Evolutionary conservation across 2,113 vertebrate species (phyloP), one percentile per base, ranked within the genome.

Genomic region (Baryphthengus martii): DNA sequence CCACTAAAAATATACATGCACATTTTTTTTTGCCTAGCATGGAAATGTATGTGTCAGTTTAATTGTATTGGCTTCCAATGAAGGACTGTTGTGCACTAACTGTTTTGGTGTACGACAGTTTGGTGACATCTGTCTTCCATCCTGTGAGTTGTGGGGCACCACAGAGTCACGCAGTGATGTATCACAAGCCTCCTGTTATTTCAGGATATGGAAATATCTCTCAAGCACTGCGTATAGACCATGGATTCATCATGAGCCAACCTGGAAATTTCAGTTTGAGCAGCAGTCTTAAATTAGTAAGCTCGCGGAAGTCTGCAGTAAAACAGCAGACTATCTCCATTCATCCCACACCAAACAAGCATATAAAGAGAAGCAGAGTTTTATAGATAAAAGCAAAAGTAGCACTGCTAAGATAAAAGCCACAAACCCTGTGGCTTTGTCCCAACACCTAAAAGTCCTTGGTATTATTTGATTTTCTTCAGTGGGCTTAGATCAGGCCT

Each of bases 271-370:
- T 96, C 85, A 93, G 59, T 89, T 55, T 83, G 88, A 91, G 55
- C 0, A 17, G 63, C 75, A 88, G 58, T 55, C 95, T 91, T 95
- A 90, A 95, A 96, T 96, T 95, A 96, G 92, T 66, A 93, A 94
- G 63, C 2, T 2, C 18, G 26, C 29, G 74, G 55, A 96, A 89
- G 55, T 71, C 72, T 77, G 78, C 71, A 67, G 47, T 74, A 72
- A 84, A 94, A 56, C 56, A 76, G 19, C 45, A 79, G 61, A 59
- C 67, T 77, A 52, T 85, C 59, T 80, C 85, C 33, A n/a, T 66
- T 80, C 71, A 76, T 88, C 50, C 50, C 67, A 71, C 65, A n/a
- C 35, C 58, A 83, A 93, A 93, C 35, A 90, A 70, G 62, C 42
- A 31, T 7, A 73, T 26, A 62, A 85, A 85, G 26, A 88, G 39